Percentiles rank a stretch among this genome's conserved stretches.
These are phyloP conservation scores for Fulica atra DNA, from an alignment of 2,113 vertebrate genomes.

Conservation along the genomic window DNA sequence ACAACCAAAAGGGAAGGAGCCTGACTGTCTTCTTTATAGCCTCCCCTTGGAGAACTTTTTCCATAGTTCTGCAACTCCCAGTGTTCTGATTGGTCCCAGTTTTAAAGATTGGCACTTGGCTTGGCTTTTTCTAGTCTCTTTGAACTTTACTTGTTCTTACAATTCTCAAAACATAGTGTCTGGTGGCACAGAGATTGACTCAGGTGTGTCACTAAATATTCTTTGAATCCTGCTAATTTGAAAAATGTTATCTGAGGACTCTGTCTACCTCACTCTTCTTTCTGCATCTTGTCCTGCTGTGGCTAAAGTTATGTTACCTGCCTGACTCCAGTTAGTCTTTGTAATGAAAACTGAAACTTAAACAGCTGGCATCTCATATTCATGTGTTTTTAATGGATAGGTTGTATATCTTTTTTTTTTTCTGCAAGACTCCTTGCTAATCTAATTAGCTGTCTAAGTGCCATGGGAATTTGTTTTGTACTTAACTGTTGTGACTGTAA, in stretches of 20 bases:
- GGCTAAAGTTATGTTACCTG: neutral
- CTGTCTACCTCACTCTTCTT: neutral
- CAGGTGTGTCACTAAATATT: neutral
- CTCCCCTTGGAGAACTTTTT: neutral
- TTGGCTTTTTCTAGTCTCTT: neutral
- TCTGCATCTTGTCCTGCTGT: neutral
- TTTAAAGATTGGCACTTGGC: neutral
- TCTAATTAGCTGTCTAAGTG: neutral
- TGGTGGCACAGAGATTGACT: neutral
- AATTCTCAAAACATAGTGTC: neutral
- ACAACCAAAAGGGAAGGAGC: neutral
- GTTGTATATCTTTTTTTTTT: neutral
- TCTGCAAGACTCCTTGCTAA: neutral
- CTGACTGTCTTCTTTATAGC: neutral
- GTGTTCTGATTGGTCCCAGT: neutral
- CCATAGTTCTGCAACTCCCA: neutral
- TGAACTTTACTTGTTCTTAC: neutral
- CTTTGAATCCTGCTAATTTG: neutral
- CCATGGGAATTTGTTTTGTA: neutral
- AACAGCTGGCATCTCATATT: neutral
- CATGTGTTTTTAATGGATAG: neutral
- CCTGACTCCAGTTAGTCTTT: neutral
- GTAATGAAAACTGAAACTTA: neutral
- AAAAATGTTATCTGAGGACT: neutral
- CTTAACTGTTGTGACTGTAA: neutral